These are phyloP conservation scores for Torymus texanus DNA, from an alignment of 2,888 invertebrate species.

Conservation along the genomic window DNA sequence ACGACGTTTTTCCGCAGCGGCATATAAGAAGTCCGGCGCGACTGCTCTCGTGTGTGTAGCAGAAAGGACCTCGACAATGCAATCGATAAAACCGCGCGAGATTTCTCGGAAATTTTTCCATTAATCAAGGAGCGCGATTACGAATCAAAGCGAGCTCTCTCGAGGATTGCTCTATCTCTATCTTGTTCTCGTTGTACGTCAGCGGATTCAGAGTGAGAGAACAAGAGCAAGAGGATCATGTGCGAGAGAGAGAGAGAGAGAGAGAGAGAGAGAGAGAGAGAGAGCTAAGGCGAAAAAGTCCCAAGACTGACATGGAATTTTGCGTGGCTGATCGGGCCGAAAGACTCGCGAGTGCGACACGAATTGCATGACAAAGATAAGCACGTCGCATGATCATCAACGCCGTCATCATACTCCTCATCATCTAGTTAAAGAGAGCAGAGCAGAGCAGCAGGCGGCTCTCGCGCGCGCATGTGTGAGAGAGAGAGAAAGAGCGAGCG, in stretches of 20 bases:
- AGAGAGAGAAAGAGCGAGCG: neutral
- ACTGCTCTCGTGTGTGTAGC: neutral
- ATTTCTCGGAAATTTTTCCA: slow-evolving; percentile 4
- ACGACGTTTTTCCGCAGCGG: neutral
- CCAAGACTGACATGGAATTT: neutral
- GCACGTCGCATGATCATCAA: too few species aligned
- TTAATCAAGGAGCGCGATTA: slow-evolving; percentile 11
- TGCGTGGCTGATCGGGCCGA: too few species aligned
- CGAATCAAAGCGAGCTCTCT: slow-evolving; percentile 1
- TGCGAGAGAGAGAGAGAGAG: too few species aligned
- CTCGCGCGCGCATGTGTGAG: neutral
- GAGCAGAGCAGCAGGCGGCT: too few species aligned
- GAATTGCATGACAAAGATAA: too few species aligned
- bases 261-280: neutral
- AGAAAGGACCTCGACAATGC: neutral
- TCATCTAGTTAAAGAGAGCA: too few species aligned
- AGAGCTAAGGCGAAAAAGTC: slow-evolving; percentile 3
- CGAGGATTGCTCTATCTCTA: slow-evolving; percentile 10
- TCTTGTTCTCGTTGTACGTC: slow-evolving; percentile 5
- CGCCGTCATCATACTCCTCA: too few species aligned
- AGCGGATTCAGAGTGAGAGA: neutral
- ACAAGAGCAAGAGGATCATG: accelerated
- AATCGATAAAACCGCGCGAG: too few species aligned
- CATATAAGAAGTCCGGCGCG: neutral
- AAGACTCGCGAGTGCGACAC: too few species aligned